Base-by-base conservation (phyloP, 1,140 invertebrate genomes). In the Medauroidea extradentata region DNA sequence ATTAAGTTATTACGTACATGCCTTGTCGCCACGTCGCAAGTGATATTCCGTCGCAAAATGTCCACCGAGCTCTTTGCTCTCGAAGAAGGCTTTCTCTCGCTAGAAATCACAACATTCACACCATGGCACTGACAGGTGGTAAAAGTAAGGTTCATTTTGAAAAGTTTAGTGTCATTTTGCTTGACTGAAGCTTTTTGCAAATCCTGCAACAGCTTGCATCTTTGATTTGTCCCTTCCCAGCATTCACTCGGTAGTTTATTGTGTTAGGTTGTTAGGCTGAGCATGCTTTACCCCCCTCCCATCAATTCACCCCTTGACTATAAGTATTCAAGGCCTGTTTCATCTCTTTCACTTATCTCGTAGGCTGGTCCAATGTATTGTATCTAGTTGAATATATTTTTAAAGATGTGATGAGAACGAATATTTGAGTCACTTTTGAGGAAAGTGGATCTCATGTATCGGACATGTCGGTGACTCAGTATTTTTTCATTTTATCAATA, bases 401-500 rank as follows among this genome's bases (percentile, higher is more conserved):
- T 62, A 53, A 51, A 59, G 42, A 59, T 54, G 51, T 53, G 63
- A 61, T 60, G 57, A 58, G 56, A 57, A 62, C 41, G 55, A 52
- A 60, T 57, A 51, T 53, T 57, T 53, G 52, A 61, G 64, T 61
- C 64, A 63, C 59, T 56, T 25, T 25, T 41, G 19, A 59, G 50
- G 43, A 51, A 59, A 59, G 57, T 55, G 57, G 53, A 55, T 54
- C 51, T 60, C 59, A 39, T 42, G 24, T 16, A 60, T 52, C 23
- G 51, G 41, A 59, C 57, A 54, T 59, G 53, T 43, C 53, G 62
- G 63, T 60, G 61, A 59, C 63, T 63, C 63, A 63, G 57, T 60
- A 62, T 62, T 65, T 64, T 65, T 56, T 63, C 61, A 65, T 68
- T 68, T 62, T 67, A 68, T 67, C 56, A 60, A 60, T 60, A 60